A percentile compares a stretch with the other conserved stretches of the same genome.
phyloP scores from a whole-genome alignment of 92 coral and sea anemone genomes.

The Zoanthus solanderi region DNA sequence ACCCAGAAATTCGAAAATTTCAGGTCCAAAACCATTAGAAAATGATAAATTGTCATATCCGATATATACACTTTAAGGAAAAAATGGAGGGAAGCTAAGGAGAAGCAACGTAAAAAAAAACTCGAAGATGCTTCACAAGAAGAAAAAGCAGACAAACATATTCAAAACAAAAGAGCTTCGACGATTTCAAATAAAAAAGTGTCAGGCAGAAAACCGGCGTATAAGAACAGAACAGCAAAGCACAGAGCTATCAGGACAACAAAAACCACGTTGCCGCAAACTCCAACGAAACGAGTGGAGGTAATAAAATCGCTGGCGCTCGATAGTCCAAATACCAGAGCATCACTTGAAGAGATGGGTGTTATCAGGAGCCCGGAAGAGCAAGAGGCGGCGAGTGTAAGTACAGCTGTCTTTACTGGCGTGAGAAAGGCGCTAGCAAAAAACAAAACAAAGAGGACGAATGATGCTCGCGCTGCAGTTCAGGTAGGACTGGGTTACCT shows the following conservation, averaged over 20 bases:
- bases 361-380: conserved; percentile 10
- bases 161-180: neutral
- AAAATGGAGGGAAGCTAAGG: conserved; percentile 27
- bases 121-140: neutral
- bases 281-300: conserved; percentile 7
- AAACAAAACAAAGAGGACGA: conserved; percentile 24
- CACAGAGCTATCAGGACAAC: conserved; percentile 30
- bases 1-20: too few relatives aligned
- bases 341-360: conserved; percentile 28
- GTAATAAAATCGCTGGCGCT: conserved; percentile 4
- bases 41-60: too few relatives aligned
- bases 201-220: neutral
- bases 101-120: conserved; percentile 20
- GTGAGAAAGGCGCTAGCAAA: conserved; percentile 27
- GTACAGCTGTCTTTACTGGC: conserved; percentile 17
- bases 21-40: too few relatives aligned
- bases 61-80: neutral
- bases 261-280: neutral
- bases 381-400: conserved; percentile 3
- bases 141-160: neutral
- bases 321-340: conserved; percentile 20
- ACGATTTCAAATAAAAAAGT: neutral
- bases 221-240: conserved; percentile 16
- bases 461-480: conserved; percentile 16
- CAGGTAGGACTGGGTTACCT: conserved; percentile 35